Conservation (phyloP, 2,113 vertebrate genomes). For the Trogon surrucura region DNA sequence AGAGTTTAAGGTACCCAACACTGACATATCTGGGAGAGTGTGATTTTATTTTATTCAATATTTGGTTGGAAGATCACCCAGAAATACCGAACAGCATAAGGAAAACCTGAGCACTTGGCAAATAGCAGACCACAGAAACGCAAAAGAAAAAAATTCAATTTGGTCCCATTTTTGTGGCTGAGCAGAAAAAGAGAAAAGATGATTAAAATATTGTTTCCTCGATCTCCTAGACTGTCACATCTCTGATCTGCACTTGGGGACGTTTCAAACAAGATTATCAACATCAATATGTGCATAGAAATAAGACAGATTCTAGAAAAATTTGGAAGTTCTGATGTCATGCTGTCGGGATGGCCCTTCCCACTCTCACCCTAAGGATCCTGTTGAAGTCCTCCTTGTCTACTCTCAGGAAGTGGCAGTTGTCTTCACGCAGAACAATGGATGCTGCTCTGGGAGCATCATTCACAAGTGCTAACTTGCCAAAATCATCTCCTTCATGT, state of each 20-base stretch:
- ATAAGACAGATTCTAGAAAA: neutral
- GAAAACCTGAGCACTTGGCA: neutral
- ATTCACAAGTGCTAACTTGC: slow-evolving; percentile 96
- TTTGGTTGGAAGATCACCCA: neutral
- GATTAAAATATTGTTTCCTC: neutral
- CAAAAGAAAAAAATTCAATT: neutral
- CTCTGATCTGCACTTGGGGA: neutral
- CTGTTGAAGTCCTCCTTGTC: slow-evolving; percentile 99
- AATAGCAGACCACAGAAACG: neutral
- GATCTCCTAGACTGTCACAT: neutral
- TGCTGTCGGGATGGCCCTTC: neutral
- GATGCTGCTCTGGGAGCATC: slow-evolving; percentile 96
- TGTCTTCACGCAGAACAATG: slow-evolving; percentile 94
- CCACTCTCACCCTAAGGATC: slow-evolving; percentile 89
- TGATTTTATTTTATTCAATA: neutral
- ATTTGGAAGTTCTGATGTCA: neutral
- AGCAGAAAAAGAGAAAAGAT: neutral
- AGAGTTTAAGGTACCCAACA: neutral
- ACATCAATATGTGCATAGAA: neutral
- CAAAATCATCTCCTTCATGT: slow-evolving; percentile 97
- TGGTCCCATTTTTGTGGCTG: neutral
- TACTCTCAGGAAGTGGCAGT: slow-evolving; percentile 97
- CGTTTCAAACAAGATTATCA: neutral
- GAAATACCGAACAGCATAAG: neutral
- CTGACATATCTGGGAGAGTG: neutral